A percentile compares a stretch with the other conserved stretches of the same genome.
Evolutionary conservation across 92 coral and sea anemone species (phyloP).

Genomic region (Montipora capitata): DNA sequence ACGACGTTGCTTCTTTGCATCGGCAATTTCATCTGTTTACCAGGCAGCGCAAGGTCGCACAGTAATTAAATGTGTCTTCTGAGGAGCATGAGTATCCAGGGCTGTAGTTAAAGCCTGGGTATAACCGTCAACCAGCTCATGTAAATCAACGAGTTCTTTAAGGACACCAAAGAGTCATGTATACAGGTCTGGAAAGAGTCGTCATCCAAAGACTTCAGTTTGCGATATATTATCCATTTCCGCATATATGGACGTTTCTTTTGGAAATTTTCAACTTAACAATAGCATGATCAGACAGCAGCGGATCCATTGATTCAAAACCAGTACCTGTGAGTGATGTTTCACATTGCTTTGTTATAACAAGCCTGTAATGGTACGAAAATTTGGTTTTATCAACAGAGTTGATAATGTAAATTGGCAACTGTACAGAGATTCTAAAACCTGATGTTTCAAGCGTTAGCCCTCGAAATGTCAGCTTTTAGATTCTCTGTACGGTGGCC

Average conservation of each 20-base stretch:
- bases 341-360: too few relatives aligned
- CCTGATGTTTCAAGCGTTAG: too few relatives aligned
- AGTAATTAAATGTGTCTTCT: slow-evolving; percentile 5
- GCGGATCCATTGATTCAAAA: too few relatives aligned
- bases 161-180: neutral
- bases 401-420: too few relatives aligned
- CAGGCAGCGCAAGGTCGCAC: slow-evolving; percentile 6
- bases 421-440: too few relatives aligned
- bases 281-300: neutral
- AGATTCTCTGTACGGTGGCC: too few relatives aligned
- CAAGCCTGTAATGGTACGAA: too few relatives aligned
- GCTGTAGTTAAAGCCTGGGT: neutral
- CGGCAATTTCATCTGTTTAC: slow-evolving; percentile 3
- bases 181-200: slow-evolving; percentile 4
- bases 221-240: neutral
- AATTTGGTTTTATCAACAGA: too few relatives aligned
- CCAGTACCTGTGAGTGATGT: too few relatives aligned
- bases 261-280: neutral
- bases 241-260: neutral
- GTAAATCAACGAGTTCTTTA: neutral
- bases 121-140: neutral
- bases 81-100: slow-evolving; percentile 17
- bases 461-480: too few relatives aligned
- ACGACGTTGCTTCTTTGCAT: neutral
- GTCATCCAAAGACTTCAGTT: neutral